Evolutionary conservation across 2,888 invertebrate species (phyloP).

Genomic region (Ceriagrion tenellum): DNA sequence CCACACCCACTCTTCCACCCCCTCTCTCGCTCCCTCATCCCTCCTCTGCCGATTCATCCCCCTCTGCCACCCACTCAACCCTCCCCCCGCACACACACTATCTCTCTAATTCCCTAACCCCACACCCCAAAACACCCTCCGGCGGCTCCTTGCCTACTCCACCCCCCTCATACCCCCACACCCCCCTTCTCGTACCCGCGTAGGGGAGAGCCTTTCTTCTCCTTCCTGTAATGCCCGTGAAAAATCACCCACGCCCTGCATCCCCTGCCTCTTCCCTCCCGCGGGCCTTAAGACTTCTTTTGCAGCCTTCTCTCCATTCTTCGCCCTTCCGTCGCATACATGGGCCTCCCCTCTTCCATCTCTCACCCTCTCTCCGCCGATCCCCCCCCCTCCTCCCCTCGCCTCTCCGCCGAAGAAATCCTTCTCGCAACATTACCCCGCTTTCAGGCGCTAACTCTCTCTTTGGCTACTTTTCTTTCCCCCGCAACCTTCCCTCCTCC

Average conservation of each 20-base stretch:
- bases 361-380: background rate
- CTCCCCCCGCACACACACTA: background rate
- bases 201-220: constrained; percentile 29
- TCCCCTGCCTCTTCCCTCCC: background rate
- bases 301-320: constrained; percentile 18
- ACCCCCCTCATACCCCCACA: background rate
- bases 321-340: constrained; percentile 47
- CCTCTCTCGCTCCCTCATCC: background rate
- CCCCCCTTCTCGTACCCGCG: background rate
- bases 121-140: background rate
- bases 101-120: constrained; percentile 13
- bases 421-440: constrained; percentile 66
- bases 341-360: background rate
- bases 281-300: constrained; percentile 23
- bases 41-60: background rate
- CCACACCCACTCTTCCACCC: background rate
- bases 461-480: constrained; percentile 61
- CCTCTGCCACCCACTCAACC: background rate
- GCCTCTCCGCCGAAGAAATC: constrained; percentile 10
- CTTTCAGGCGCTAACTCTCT: constrained; percentile 66
- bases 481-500: background rate
- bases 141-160: too few species aligned
- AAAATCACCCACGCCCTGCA: constrained; percentile 65
- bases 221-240: constrained; percentile 65
- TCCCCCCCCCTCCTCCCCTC: background rate